Base-by-base conservation (phyloP, 2,888 invertebrate species). In the Lepidochrysops patricia region DNA sequence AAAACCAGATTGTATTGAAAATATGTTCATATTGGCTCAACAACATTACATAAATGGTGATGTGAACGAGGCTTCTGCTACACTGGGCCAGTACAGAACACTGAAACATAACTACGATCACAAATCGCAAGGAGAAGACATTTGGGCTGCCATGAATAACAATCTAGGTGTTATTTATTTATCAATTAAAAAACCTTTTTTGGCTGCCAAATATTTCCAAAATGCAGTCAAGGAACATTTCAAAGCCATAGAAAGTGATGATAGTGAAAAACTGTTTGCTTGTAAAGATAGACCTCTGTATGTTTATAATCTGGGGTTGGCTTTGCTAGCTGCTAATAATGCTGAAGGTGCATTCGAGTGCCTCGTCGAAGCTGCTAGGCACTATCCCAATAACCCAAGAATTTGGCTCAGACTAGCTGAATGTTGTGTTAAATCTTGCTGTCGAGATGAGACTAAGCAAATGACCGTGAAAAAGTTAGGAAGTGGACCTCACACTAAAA, bases 361-460 rank as follows among this genome's bases (percentile, higher is more conserved):
- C 77, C 91, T 98, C 49, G 93, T 96, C 12, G 94, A 97, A 79
- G 96, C 96, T 2, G 93, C 96, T 0, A 93, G 96, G 65, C 92
- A 95, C 61, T 96, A 95, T 72, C 96, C 96, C 64, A 94, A 94
- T 69, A 98, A 97, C 81, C 95, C 98, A 2, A 90, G 96, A 60
- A 90, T 98, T 43, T 99, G 98, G 98, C 87, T 97, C 61, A 91
- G 98, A 70, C 89, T 98, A 71, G 97, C 98, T 0, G 98, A 98
- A 82, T 97, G 98, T 74, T 97, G 97, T 77, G 95, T 97, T 50
- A 92, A 91, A 70, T 91, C 91, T 72, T 91, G 93, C 70, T 93
- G 92, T 73, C 85, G 86, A 65, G 91, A 92, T 68, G 90, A 91
- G 75, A 73, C 75, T 3, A 79, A 84, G 60, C 84, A 87, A 62